These are phyloP conservation scores for Eumeta japonica DNA, from an alignment of 1,140 invertebrate genomes.

Conservation along the genomic window DNA sequence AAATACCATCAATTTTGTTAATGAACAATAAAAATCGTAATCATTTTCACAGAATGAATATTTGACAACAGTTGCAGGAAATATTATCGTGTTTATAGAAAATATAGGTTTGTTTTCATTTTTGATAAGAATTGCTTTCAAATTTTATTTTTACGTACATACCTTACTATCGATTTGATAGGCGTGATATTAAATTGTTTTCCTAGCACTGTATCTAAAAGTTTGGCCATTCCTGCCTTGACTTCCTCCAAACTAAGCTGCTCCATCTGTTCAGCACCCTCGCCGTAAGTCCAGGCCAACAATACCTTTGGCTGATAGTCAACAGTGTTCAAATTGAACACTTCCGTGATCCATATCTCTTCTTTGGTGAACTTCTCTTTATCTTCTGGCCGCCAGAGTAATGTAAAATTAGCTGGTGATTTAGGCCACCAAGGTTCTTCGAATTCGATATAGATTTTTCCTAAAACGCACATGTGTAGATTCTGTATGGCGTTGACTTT, in stretches of 20 bases:
- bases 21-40: too few relatives aligned
- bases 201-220: constrained; percentile 36
- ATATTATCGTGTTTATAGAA: too few relatives aligned
- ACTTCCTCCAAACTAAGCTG: constrained; percentile 51
- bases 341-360: constrained; percentile 60
- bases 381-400: constrained; percentile 63
- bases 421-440: constrained; percentile 63
- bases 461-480: constrained; percentile 69
- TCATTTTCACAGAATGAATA: too few relatives aligned
- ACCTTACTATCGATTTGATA: constrained; percentile 32
- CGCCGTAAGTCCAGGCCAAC: constrained; percentile 64
- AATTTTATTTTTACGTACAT: too few relatives aligned
- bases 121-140: too few relatives aligned
- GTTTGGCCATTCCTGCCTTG: constrained; percentile 41
- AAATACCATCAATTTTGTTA: too few relatives aligned
- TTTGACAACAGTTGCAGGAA: too few relatives aligned
- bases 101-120: too few relatives aligned
- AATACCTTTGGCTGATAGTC: constrained; percentile 68
- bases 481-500: constrained; percentile 65
- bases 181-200: constrained; percentile 31
- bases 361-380: constrained; percentile 34
- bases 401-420: constrained; percentile 44
- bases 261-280: constrained; percentile 61
- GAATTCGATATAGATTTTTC: constrained; percentile 77
- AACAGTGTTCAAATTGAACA: constrained; percentile 68